Conservation (phyloP, 2,888 invertebrate species). For the Alloplasta piceator region DNA sequence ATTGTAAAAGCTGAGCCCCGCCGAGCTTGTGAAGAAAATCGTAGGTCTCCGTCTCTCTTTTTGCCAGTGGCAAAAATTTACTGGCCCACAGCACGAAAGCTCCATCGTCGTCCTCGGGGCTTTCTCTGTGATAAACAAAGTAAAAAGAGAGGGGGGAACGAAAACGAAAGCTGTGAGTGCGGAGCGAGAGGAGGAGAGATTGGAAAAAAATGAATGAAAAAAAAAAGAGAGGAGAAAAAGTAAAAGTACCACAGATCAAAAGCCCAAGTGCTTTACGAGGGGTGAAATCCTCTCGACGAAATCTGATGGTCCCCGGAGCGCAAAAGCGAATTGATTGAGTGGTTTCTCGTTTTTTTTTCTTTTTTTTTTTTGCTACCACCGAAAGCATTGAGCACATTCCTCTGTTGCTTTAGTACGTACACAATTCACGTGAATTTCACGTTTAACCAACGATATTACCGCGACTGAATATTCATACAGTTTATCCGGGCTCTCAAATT, state of each 20-base stretch:
- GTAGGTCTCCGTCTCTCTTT: conserved; percentile 64
- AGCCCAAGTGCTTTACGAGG: conserved; percentile 33
- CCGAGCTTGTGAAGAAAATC: conserved; percentile 73
- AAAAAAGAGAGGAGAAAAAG: conserved; percentile 47
- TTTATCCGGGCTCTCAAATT: conserved; percentile 8
- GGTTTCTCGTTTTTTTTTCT: conserved; percentile 17
- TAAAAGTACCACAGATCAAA: conserved; percentile 55
- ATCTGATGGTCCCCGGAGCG: conserved; percentile 21
- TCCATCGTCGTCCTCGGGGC: conserved; percentile 58
- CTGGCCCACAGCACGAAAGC: conserved; percentile 60
- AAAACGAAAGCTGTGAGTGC: conserved; percentile 35
- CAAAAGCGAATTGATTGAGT: conserved; percentile 62
- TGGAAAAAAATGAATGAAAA: conserved; percentile 40
- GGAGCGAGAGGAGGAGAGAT: conserved; percentile 24
- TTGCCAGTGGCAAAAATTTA: conserved; percentile 61
- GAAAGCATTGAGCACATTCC: conserved; percentile 12
- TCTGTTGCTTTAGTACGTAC: background rate
- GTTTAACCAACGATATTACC: background rate
- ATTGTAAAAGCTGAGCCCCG: conserved; percentile 74
- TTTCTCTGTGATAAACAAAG: conserved; percentile 62
- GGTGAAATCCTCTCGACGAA: conserved; percentile 32
- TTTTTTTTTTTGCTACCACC: conserved; percentile 4
- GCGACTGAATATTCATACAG: conserved; percentile 1
- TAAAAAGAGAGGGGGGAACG: conserved; percentile 62
- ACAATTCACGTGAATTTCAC: conserved; percentile 14